phyloP scores from a whole-genome alignment of 2,888 invertebrate genomes.

The Temnothorax unifasciatus region DNA sequence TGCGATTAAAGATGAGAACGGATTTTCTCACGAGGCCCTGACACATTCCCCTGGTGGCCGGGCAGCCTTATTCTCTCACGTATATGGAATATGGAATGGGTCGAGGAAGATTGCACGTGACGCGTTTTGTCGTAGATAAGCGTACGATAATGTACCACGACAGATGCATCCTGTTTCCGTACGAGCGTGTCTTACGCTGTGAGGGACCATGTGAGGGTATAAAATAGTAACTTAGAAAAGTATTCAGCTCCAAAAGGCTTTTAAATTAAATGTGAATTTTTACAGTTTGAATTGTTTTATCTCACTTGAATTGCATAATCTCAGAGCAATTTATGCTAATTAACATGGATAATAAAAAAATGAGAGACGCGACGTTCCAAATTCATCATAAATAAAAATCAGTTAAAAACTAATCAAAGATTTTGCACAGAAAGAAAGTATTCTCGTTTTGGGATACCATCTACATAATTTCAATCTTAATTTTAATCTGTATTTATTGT shows the following conservation, averaged over 20 bases:
- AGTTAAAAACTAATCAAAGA: background rate
- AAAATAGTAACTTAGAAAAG: background rate
- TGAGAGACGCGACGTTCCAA: background rate
- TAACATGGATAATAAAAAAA: background rate
- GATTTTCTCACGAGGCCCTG: constrained; percentile 52
- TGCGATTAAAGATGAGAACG: constrained; percentile 40
- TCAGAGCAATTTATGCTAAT: background rate
- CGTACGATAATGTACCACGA: background rate
- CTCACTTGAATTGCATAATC: no score
- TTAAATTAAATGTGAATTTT: constrained; percentile 7
- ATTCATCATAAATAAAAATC: background rate
- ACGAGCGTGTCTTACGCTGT: background rate
- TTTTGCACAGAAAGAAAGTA: background rate
- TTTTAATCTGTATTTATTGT: background rate
- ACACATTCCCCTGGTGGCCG: constrained; percentile 45
- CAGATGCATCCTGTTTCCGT: constrained; percentile 17
- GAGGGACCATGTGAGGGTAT: background rate
- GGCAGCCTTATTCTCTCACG: constrained; percentile 28
- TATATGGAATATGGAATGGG: constrained; percentile 45
- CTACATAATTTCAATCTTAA: background rate
- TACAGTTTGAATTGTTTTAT: background rate
- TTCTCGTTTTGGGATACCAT: background rate
- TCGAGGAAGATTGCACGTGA: constrained; percentile 36
- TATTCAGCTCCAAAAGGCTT: background rate
- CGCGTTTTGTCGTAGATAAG: constrained; percentile 11